Evolutionary conservation across 2,888 invertebrate species (phyloP).

Genomic region (Nephrotoma flavescens): DNA sequence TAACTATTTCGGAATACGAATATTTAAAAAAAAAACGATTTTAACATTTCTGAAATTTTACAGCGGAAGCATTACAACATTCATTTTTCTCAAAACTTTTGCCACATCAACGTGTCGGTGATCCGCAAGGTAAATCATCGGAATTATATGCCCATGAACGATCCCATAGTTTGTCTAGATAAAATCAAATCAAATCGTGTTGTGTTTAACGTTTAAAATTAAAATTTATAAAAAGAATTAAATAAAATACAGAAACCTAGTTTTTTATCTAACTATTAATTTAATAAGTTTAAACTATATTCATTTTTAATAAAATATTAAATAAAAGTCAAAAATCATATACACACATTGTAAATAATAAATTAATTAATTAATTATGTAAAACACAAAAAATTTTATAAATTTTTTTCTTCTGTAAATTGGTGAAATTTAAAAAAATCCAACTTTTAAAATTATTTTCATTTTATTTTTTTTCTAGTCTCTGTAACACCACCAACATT

Average conservation of each 20-base stretch:
- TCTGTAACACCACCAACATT: not conserved
- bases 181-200: conserved; percentile 14
- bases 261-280: not conserved
- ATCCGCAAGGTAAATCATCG: conserved; percentile 22
- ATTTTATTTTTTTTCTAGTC: not conserved
- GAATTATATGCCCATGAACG: conserved; percentile 41
- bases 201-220: not conserved
- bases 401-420: not conserved
- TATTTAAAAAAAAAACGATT: not conserved
- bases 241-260: not conserved
- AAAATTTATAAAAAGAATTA: not conserved
- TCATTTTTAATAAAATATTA: too few relatives aligned
- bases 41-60: not conserved
- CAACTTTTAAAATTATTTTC: not conserved
- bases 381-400: too few relatives aligned
- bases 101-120: conserved; percentile 56
- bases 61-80: conserved; percentile 72
- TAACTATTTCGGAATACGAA: conserved; percentile 10
- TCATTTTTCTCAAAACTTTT: conserved; percentile 85
- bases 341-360: too few relatives aligned
- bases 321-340: too few relatives aligned
- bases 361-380: too few relatives aligned
- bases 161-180: conserved; percentile 38
- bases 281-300: not conserved
- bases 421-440: not conserved